These are phyloP conservation scores for Parazoanthus darwini DNA, from an alignment of 92 coral and sea anemone species.

Conservation along the genomic window DNA sequence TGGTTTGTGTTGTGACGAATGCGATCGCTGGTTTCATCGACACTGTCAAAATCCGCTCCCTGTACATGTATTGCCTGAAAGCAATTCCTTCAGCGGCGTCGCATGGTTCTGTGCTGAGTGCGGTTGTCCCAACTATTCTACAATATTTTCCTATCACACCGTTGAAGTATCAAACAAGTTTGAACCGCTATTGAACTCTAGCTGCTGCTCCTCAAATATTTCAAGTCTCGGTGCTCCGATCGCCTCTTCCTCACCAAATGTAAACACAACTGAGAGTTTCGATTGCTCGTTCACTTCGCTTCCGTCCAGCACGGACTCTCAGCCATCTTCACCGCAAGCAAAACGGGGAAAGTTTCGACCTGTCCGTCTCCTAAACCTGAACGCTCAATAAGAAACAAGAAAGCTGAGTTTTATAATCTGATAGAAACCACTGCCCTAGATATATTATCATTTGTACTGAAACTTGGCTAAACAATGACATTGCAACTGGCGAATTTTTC, in stretches of 20 bases:
- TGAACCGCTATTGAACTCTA: conserved; percentile 21
- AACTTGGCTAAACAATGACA: conserved; percentile 28
- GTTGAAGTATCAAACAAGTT: conserved; percentile 26
- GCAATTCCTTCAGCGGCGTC: conserved; percentile 12
- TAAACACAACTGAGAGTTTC: conserved; percentile 12
- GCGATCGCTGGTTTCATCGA: conserved; percentile 30
- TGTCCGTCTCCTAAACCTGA: conserved; percentile 32
- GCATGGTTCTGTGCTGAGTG: conserved; percentile 36
- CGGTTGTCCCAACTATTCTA: conserved; percentile 44
- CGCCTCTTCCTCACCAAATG: conserved; percentile 34
- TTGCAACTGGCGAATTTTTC: conserved; percentile 33
- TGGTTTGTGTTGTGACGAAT: conserved; percentile 35
- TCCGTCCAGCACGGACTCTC: conserved; percentile 28
- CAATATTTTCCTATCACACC: conserved; percentile 40
- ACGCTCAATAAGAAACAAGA: conserved; percentile 38
- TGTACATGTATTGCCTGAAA: conserved; percentile 4
- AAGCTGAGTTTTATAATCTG: conserved; percentile 21
- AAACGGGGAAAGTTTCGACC: conserved; percentile 14
- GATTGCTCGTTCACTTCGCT: conserved; percentile 9
- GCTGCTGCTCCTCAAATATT: conserved; percentile 23
- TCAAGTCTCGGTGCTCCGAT: conserved; percentile 40
- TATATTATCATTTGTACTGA: conserved; percentile 37
- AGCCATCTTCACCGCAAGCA: conserved; percentile 18
- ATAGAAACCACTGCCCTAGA: conserved; percentile 33
- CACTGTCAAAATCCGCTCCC: conserved; percentile 23